Evolutionary conservation across 2,888 invertebrate genomes (phyloP).

Genomic region (Margaritifera margaritifera): DNA sequence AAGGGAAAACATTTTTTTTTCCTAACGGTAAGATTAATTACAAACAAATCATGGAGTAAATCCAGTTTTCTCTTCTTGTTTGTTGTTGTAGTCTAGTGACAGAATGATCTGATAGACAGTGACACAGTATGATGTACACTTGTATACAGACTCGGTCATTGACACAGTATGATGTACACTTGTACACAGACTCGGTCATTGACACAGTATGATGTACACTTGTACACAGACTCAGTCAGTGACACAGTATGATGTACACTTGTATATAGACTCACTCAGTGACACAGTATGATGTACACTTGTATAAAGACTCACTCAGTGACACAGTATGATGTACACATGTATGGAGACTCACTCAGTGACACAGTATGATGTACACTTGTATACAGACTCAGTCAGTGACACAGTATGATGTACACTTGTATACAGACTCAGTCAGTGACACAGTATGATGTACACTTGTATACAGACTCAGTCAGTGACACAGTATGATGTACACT

Average conservation of each 20-base stretch:
- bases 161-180: constrained; percentile 1
- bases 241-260: not conserved
- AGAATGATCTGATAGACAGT: too few relatives aligned
- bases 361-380: not conserved
- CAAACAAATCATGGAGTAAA: too few relatives aligned
- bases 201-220: not conserved
- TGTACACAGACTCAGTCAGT: not conserved
- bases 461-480: not conserved
- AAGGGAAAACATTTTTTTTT: too few relatives aligned
- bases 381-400: not conserved
- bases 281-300: constrained; percentile 1
- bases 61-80: too few relatives aligned
- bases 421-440: constrained; percentile 1
- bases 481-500: not conserved
- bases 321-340: constrained; percentile 3
- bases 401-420: constrained; percentile 1
- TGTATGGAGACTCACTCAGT: not conserved
- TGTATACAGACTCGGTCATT: not conserved
- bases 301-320: not conserved
- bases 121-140: too few relatives aligned
- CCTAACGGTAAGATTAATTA: too few relatives aligned
- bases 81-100: too few relatives aligned
- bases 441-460: too few relatives aligned
- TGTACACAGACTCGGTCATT: constrained; percentile 1
- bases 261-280: constrained; percentile 1